A percentile compares a stretch with the other conserved stretches of the same genome.
Conservation (phyloP, 2,797 vertebrate species). For the Characodon lateralis region DNA sequence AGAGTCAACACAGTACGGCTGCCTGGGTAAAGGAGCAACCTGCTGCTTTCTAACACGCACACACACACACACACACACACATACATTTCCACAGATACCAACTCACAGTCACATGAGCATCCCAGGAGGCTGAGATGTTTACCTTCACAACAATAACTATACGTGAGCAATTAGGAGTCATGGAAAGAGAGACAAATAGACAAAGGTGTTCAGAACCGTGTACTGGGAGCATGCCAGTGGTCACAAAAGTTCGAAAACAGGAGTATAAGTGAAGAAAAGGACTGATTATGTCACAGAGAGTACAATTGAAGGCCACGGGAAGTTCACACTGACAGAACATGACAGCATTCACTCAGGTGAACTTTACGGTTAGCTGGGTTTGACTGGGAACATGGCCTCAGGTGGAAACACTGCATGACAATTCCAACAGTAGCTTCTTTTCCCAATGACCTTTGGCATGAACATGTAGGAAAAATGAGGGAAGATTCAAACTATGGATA, state of each 20-base stretch:
- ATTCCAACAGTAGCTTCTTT: slow-evolving; percentile 18
- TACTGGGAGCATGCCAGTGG: slow-evolving; percentile 30
- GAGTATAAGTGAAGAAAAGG: slow-evolving; percentile 22
- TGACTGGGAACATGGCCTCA: slow-evolving; percentile 46
- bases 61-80: slow-evolving; percentile 6
- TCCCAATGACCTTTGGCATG: slow-evolving; percentile 38
- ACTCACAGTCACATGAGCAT: slow-evolving; percentile 55
- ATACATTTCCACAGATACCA: neutral
- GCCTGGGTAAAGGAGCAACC: slow-evolving; percentile 67
- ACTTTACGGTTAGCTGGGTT: slow-evolving; percentile 57
- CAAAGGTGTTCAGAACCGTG: slow-evolving; percentile 18
- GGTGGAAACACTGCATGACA: slow-evolving; percentile 46
- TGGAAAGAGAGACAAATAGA: slow-evolving; percentile 43
- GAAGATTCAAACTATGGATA: slow-evolving; percentile 22
- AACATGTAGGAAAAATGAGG: slow-evolving; percentile 22
- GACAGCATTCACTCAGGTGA: slow-evolving; percentile 60
- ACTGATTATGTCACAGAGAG: slow-evolving; percentile 33
- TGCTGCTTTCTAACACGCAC: slow-evolving; percentile 35
- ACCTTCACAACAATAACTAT: slow-evolving; percentile 49
- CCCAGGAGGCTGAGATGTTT: slow-evolving; percentile 68
- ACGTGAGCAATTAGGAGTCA: slow-evolving; percentile 41
- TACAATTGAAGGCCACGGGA: slow-evolving; percentile 28
- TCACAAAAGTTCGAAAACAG: slow-evolving; percentile 19
- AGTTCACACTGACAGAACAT: slow-evolving; percentile 49
- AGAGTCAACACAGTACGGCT: slow-evolving; percentile 62